These are phyloP conservation scores for Antitype chi DNA, from an alignment of 2,888 invertebrate species.

Conservation along the genomic window DNA sequence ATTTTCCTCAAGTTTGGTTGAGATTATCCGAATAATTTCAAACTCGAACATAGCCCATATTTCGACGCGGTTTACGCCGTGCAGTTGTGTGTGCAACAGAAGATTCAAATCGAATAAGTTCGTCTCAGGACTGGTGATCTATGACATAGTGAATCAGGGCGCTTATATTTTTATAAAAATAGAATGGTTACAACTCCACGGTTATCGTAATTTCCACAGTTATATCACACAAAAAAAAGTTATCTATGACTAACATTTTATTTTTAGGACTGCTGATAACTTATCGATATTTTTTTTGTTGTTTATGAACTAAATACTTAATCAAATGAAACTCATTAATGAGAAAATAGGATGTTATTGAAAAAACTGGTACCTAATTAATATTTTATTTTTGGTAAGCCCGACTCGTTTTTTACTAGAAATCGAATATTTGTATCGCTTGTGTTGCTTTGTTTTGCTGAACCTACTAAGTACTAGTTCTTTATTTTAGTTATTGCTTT, in stretches of 20 bases:
- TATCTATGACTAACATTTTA: constrained; percentile 37
- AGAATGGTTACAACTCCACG: constrained; percentile 10
- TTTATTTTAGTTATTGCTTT: not conserved
- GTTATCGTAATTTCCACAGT: constrained; percentile 27
- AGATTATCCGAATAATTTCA: not conserved
- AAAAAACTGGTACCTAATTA: not conserved
- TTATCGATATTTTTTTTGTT: constrained; percentile 38
- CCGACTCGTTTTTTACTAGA: not conserved
- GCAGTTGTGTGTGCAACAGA: not conserved
- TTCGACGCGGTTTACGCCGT: not conserved
- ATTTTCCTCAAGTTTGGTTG: not conserved
- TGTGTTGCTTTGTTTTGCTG: not conserved
- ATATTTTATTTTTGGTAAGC: constrained; percentile 5
- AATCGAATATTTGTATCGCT: not conserved
- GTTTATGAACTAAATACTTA: constrained; percentile 25
- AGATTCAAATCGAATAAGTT: not conserved
- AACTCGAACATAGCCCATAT: not conserved
- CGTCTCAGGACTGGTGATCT: not conserved
- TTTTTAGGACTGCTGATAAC: constrained; percentile 49
- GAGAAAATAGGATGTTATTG: constrained; percentile 15
- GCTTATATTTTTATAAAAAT: constrained; percentile 9
- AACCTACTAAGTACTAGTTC: not conserved
- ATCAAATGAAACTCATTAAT: constrained; percentile 26
- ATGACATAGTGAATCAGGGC: constrained; percentile 12
- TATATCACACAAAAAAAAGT: constrained; percentile 21